Percentiles rank a stretch among this genome's conserved stretches.
These are phyloP conservation scores for Odontocerum albicorne DNA, from an alignment of 2,888 invertebrate genomes.

Conservation along the genomic window DNA sequence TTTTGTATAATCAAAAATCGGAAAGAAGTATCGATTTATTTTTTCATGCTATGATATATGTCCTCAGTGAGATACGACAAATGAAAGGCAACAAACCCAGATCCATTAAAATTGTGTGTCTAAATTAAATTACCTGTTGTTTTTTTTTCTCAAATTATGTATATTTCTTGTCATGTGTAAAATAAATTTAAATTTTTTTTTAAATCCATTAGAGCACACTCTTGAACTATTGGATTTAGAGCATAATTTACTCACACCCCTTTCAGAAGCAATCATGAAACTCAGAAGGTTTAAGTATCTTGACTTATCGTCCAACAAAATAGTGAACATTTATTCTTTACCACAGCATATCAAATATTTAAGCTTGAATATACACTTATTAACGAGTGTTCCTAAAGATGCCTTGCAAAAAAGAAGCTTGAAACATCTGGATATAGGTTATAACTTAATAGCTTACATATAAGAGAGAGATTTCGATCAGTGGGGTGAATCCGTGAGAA, in stretches of 20 bases:
- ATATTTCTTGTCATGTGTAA: too few species aligned
- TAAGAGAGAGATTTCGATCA: constrained; percentile 73
- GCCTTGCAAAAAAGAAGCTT: constrained; percentile 71
- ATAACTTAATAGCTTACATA: constrained; percentile 80
- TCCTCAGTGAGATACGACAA: too few species aligned
- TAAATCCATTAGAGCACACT: constrained; percentile 70
- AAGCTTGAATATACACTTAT: constrained; percentile 78
- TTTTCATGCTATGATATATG: too few species aligned
- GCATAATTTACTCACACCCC: constrained; percentile 69
- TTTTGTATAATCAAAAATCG: too few species aligned
- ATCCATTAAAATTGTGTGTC: too few species aligned
- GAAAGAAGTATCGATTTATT: too few species aligned
- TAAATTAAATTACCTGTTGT: too few species aligned
- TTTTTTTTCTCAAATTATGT: too few species aligned
- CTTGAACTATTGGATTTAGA: constrained; percentile 83
- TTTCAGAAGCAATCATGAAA: constrained; percentile 71
- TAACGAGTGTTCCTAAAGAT: constrained; percentile 70
- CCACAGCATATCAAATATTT: constrained; percentile 73
- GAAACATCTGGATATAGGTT: constrained; percentile 85
- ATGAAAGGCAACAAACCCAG: too few species aligned
- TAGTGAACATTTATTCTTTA: constrained; percentile 62
- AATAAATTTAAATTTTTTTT: too few species aligned
- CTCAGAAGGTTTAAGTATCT: constrained; percentile 74
- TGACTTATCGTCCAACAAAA: constrained; percentile 79
- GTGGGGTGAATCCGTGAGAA: constrained; percentile 80